Evolutionary conservation across 2,113 vertebrate genomes (phyloP).

Genomic region (Haliaeetus leucogaster): DNA sequence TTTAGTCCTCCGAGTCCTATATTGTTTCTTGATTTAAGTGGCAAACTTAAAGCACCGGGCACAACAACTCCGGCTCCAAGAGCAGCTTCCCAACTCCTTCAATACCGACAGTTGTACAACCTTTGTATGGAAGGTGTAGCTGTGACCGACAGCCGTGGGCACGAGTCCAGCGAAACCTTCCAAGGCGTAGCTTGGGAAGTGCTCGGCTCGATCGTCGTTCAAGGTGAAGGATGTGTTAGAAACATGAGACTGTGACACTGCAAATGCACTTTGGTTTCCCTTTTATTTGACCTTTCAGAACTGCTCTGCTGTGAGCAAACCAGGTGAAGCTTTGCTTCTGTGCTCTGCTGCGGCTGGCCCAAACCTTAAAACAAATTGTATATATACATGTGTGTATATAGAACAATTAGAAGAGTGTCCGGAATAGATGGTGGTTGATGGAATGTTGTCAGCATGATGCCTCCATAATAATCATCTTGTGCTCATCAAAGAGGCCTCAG

Average conservation of each 20-base stretch:
- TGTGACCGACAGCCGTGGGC: rapidly evolving
- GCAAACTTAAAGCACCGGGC: not conserved
- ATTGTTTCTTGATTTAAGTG: not conserved
- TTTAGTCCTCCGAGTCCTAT: not conserved
- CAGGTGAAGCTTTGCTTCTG: not conserved
- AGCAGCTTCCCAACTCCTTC: not conserved
- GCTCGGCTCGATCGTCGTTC: not conserved
- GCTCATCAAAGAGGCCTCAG: not conserved
- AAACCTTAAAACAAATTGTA: not conserved
- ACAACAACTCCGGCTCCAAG: not conserved
- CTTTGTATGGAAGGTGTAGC: not conserved
- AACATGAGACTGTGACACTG: not conserved
- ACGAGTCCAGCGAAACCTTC: not conserved
- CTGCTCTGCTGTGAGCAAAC: not conserved
- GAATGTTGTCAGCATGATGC: not conserved
- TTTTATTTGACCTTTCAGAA: not conserved
- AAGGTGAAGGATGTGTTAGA: not conserved
- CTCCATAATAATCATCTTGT: not conserved
- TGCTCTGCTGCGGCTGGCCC: not conserved
- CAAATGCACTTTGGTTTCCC: not conserved
- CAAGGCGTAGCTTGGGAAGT: not conserved
- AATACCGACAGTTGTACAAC: rapidly evolving
- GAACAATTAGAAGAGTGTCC: not conserved
- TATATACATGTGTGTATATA: not conserved
- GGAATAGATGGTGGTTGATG: not conserved